Evolutionary conservation across 2,113 vertebrate species (phyloP).

Genomic region (Columba janthina): DNA sequence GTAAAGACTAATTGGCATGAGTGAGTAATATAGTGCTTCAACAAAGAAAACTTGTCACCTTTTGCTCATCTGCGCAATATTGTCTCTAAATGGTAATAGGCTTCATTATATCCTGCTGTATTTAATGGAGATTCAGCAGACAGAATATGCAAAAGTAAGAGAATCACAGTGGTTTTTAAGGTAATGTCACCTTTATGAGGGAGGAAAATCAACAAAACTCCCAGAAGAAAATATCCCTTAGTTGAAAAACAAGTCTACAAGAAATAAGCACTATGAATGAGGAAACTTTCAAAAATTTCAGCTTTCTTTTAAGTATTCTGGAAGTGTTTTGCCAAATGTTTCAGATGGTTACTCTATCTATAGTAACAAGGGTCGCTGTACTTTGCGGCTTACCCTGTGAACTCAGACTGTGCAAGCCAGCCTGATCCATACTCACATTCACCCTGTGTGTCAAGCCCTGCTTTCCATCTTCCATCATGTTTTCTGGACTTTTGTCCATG

Average conservation of each 20-base stretch:
- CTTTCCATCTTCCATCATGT: neutral
- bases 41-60: slow-evolving; percentile 51
- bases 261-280: neutral
- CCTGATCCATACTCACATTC: neutral
- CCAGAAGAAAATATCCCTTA: neutral
- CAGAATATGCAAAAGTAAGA: slow-evolving; percentile 10
- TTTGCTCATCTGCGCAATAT: slow-evolving; percentile 38
- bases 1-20: slow-evolving; percentile 54
- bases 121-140: slow-evolving; percentile 44
- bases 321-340: neutral
- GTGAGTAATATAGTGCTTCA: slow-evolving; percentile 20
- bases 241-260: neutral
- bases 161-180: neutral
- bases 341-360: neutral
- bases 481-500: neutral
- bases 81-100: slow-evolving; percentile 40
- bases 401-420: neutral
- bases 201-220: neutral
- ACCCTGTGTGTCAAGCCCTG: neutral
- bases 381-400: neutral
- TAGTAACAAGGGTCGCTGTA: neutral
- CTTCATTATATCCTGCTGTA: slow-evolving; percentile 41
- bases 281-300: neutral
- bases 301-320: neutral
- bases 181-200: neutral